A percentile compares a stretch with the other conserved stretches of the same genome.
These are phyloP conservation scores for Acanthiza pusilla DNA, from an alignment of 2,797 vertebrate genomes.

Conservation along the genomic window DNA sequence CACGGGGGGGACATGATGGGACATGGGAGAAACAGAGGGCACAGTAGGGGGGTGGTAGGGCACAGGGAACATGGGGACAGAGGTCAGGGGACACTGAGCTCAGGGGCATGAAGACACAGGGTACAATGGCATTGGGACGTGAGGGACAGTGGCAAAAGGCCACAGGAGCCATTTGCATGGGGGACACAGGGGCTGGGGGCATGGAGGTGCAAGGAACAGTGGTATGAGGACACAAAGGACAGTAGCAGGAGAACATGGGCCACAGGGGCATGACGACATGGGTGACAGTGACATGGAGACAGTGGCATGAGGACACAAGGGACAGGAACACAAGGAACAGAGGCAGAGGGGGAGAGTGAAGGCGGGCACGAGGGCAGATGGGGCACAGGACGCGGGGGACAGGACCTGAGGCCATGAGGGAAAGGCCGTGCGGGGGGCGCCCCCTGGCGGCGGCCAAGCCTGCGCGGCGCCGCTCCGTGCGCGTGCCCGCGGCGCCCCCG, in stretches of 20 bases:
- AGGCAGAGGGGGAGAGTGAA: neutral
- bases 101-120: too few species aligned
- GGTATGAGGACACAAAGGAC: neutral
- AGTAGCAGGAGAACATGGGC: too few species aligned
- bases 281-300: neutral
- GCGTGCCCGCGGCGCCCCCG: neutral
- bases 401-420: too few species aligned
- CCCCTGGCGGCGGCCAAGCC: neutral
- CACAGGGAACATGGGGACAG: neutral
- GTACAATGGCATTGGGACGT: neutral
- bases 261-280: neutral
- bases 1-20: neutral
- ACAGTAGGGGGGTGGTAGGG: too few species aligned
- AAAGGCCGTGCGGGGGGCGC: neutral
- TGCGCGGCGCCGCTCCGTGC: neutral
- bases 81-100: neutral
- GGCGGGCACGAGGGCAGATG: fast-evolving
- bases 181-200: fast-evolving
- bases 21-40: neutral
- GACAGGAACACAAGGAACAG: neutral
- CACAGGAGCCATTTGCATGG: neutral
- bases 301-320: neutral
- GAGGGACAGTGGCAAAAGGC: too few species aligned
- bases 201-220: neutral
- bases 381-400: too few species aligned